phyloP scores from a whole-genome alignment of 2,888 invertebrate species.

The Zaprionus lineosus region DNA sequence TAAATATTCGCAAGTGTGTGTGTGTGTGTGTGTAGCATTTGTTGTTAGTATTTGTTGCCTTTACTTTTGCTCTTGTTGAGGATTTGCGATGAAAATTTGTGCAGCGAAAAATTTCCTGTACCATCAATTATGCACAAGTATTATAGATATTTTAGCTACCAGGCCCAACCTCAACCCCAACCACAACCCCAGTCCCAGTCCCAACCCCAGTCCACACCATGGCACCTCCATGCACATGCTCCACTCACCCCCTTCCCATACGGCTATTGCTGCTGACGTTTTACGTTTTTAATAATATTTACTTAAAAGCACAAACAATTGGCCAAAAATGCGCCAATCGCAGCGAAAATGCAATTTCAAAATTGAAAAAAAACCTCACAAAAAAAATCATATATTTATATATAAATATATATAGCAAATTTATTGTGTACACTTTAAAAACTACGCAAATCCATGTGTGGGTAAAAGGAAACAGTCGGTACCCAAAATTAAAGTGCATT shows the following conservation, averaged over 20 bases:
- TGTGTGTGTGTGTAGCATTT: constrained; percentile 5
- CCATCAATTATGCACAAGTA: constrained; percentile 72
- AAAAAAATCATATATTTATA: constrained; percentile 2
- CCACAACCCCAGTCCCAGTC: neutral
- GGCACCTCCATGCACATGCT: too few species aligned
- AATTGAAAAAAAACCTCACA: constrained; percentile 10
- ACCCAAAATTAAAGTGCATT: constrained; percentile 16
- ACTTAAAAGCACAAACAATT: constrained; percentile 74
- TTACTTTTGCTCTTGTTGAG: constrained; percentile 29
- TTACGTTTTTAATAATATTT: constrained; percentile 77
- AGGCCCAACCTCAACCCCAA: constrained; percentile 1
- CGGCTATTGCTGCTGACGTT: constrained; percentile 40
- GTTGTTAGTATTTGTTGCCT: constrained; percentile 15
- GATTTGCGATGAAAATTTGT: constrained; percentile 25
- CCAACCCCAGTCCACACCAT: neutral
- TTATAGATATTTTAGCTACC: constrained; percentile 43
- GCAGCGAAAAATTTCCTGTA: constrained; percentile 64
- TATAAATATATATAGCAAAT: constrained; percentile 38
- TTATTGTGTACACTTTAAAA: constrained; percentile 43
- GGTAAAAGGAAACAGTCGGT: neutral
- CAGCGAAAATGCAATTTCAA: constrained; percentile 39
- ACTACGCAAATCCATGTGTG: constrained; percentile 60
- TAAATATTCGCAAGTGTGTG: neutral
- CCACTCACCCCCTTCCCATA: neutral
- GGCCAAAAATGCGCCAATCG: constrained; percentile 58